A percentile compares a stretch with the other conserved stretches of the same genome.
Conservation (phyloP, 1,140 invertebrate species). For the Tetragonula clypearis region DNA sequence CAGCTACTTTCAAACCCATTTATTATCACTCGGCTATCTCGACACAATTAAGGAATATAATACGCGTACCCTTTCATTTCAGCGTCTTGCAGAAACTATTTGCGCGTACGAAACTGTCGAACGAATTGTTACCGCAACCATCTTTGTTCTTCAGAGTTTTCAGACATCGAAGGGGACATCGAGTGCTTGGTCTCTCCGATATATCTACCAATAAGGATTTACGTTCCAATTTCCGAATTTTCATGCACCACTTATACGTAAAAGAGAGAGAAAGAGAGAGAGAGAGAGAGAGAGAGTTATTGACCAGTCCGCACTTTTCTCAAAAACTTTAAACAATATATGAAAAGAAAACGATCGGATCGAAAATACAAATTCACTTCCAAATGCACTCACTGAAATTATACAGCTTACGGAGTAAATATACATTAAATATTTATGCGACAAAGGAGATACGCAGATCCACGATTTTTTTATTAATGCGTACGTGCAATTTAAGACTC, state of each 20-base stretch:
- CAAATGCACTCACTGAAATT: too few species aligned
- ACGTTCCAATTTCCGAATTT: not conserved
- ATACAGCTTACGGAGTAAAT: too few species aligned
- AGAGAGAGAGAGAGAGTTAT: not conserved
- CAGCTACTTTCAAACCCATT: constrained; percentile 66
- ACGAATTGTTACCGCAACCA: not conserved
- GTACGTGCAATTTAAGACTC: not conserved
- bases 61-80: constrained; percentile 58
- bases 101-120: constrained; percentile 23
- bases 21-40: constrained; percentile 63
- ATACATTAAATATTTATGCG: not conserved
- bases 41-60: constrained; percentile 51
- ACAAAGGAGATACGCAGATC: not conserved
- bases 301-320: not conserved
- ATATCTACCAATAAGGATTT: not conserved
- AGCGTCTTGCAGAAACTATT: constrained; percentile 38
- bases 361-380: too few species aligned
- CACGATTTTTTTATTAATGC: too few species aligned
- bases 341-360: too few species aligned
- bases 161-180: not conserved
- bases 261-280: not conserved
- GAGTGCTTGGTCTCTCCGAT: not conserved
- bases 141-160: not conserved
- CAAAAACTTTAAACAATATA: not conserved
- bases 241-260: not conserved